A percentile compares a stretch with the other conserved stretches of the same genome.
phyloP scores from a whole-genome alignment of 2,797 vertebrate species.

The Acestrorhynchus altus region DNA sequence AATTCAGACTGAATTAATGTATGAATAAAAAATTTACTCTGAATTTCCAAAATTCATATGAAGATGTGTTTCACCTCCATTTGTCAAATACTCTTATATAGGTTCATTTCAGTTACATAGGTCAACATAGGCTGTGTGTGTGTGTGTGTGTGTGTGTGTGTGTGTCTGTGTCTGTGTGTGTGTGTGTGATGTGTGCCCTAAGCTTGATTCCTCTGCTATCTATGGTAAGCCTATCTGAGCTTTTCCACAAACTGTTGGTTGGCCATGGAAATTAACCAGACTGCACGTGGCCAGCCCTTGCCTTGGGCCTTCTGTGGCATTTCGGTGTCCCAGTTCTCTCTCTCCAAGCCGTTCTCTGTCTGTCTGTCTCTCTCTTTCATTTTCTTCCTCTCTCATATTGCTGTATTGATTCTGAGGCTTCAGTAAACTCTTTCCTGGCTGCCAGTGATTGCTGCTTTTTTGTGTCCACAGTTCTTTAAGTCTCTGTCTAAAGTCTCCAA shows the following conservation, averaged over 20 bases:
- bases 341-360: not conserved
- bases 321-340: slow-evolving; percentile 16
- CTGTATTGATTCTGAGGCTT: slow-evolving; percentile 14
- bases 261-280: slow-evolving; percentile 17
- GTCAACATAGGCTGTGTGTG: no score
- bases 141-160: no score
- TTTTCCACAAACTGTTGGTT: slow-evolving; percentile 1
- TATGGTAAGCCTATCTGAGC: not conserved
- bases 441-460: slow-evolving; percentile 26
- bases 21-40: no score
- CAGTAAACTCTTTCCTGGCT: not conserved
- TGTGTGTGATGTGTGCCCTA: not conserved
- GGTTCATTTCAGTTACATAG: no score
- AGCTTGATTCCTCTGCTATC: slow-evolving; percentile 3
- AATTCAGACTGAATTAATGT: no score
- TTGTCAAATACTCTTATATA: no score
- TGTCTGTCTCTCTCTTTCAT: not conserved
- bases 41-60: no score
- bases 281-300: slow-evolving; percentile 17
- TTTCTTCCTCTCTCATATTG: not conserved
- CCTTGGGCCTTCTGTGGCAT: slow-evolving; percentile 21
- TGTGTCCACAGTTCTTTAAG: slow-evolving; percentile 28
- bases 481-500: slow-evolving; percentile 35
- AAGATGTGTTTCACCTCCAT: no score
- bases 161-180: no score